These are phyloP conservation scores for Thaumetopoea pityocampa DNA, from an alignment of 1,140 invertebrate species.

Conservation along the genomic window DNA sequence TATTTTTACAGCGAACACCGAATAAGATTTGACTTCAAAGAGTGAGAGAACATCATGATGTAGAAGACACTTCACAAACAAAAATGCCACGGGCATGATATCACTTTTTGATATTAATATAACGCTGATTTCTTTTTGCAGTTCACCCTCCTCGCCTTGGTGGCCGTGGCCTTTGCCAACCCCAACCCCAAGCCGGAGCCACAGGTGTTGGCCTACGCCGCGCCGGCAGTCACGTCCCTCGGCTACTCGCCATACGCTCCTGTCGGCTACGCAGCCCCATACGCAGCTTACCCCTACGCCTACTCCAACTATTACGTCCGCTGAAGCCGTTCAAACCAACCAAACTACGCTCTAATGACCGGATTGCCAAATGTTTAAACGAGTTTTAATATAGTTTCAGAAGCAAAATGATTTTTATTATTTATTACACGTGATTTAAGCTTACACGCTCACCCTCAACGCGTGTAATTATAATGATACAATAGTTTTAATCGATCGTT, in stretches of 20 bases:
- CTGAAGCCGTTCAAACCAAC: slow-evolving; percentile 22
- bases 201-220: slow-evolving; percentile 40
- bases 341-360: slow-evolving; percentile 17
- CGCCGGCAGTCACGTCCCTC: slow-evolving; percentile 28
- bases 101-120: too few relatives aligned
- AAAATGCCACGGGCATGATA: too few relatives aligned
- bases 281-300: slow-evolving; percentile 45
- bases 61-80: too few relatives aligned
- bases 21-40: too few relatives aligned
- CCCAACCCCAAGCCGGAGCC: slow-evolving; percentile 57
- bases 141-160: slow-evolving; percentile 68
- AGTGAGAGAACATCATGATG: too few relatives aligned
- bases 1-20: too few relatives aligned
- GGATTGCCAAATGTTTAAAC: slow-evolving; percentile 29
- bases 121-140: too few relatives aligned
- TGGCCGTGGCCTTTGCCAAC: slow-evolving; percentile 73
- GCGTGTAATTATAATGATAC: background rate
- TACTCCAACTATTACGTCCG: slow-evolving; percentile 45
- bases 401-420: slow-evolving; percentile 30
- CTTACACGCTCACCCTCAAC: slow-evolving; percentile 1
- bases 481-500: too few relatives aligned
- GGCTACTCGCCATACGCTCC: slow-evolving; percentile 25
- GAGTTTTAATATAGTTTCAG: slow-evolving; percentile 31
- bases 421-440: slow-evolving; percentile 4
- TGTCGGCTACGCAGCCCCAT: slow-evolving; percentile 27